phyloP scores from a whole-genome alignment of 2,113 vertebrate genomes.

The Limanda limanda region DNA sequence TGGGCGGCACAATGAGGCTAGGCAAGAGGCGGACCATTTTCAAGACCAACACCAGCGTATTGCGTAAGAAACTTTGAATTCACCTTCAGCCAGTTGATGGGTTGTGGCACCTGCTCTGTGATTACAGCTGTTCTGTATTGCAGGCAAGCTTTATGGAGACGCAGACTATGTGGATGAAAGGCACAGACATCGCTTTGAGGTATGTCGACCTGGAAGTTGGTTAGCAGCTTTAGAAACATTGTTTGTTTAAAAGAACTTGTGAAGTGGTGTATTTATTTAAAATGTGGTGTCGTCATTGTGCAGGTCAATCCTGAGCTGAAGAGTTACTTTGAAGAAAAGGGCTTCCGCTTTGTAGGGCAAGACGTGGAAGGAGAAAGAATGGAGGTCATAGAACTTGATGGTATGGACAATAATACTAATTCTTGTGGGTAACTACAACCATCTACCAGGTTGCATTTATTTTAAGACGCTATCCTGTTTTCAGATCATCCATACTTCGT shows the following conservation, averaged over 20 bases:
- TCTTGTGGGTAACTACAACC: no score
- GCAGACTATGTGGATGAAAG: constrained; percentile 92
- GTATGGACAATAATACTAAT: constrained; percentile 65
- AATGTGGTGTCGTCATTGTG: background rate
- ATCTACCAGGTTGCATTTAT: no score
- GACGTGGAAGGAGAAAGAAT: constrained; percentile 95
- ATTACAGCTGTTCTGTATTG: constrained; percentile 29
- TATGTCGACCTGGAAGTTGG: constrained; percentile 48
- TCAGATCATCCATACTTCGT: constrained; percentile 95
- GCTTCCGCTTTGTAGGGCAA: constrained; percentile 93
- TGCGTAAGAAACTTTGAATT: constrained; percentile 83
- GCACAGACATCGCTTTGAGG: constrained; percentile 96
- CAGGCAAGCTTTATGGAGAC: constrained; percentile 93
- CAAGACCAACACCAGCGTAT: constrained; percentile 88
- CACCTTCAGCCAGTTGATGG: background rate
- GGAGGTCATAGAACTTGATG: constrained; percentile 95
- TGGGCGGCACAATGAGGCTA: constrained; percentile 97
- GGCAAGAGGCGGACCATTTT: constrained; percentile 96
- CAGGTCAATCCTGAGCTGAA: constrained; percentile 96
- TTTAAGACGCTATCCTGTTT: constrained; percentile 5
- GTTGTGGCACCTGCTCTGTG: background rate
- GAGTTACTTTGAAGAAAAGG: constrained; percentile 89
- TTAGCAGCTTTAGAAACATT: background rate
- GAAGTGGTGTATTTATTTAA: background rate
- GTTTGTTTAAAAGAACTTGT: background rate